phyloP scores from a whole-genome alignment of 2,888 invertebrate genomes.

The Physocephala rufipes region DNA sequence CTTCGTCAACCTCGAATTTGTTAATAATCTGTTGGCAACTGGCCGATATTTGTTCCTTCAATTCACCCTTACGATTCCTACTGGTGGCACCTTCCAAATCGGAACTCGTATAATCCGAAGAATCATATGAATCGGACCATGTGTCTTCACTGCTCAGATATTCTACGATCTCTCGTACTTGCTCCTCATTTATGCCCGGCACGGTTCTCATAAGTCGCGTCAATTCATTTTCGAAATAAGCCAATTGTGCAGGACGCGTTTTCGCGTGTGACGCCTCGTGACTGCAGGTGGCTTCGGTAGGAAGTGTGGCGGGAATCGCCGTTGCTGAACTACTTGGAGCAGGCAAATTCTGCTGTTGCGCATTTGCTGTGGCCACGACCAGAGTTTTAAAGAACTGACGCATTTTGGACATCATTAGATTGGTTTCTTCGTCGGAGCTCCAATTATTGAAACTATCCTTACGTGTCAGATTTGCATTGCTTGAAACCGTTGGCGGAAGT shows the following conservation, averaged over 20 bases:
- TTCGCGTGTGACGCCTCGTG: conserved; percentile 66
- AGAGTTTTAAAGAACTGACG: conserved; percentile 91
- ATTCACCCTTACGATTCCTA: conserved; percentile 71
- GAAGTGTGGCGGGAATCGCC: conserved; percentile 44
- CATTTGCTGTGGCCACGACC: conserved; percentile 73
- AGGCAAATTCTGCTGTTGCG: conserved; percentile 59
- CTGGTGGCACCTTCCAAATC: conserved; percentile 74
- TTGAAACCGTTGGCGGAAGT: conserved; percentile 62
- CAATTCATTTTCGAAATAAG: conserved; percentile 89
- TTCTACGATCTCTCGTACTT: conserved; percentile 91
- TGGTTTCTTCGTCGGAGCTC: conserved; percentile 94
- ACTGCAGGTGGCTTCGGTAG: conserved; percentile 63
- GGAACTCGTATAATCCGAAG: conserved; percentile 90
- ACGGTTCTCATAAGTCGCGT: conserved; percentile 93
- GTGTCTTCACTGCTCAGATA: conserved; percentile 92
- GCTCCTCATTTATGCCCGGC: conserved; percentile 88
- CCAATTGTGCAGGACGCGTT: conserved; percentile 83
- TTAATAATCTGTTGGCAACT: conserved; percentile 89
- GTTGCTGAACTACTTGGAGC: conserved; percentile 48
- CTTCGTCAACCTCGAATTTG: conserved; percentile 78
- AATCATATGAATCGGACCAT: conserved; percentile 93
- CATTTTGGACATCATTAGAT: conserved; percentile 95
- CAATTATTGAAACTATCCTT: conserved; percentile 94
- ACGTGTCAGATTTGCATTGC: conserved; percentile 69
- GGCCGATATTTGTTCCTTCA: conserved; percentile 86